Conservation (phyloP, 1,140 invertebrate genomes). For the Eumaeus atala region DNA sequence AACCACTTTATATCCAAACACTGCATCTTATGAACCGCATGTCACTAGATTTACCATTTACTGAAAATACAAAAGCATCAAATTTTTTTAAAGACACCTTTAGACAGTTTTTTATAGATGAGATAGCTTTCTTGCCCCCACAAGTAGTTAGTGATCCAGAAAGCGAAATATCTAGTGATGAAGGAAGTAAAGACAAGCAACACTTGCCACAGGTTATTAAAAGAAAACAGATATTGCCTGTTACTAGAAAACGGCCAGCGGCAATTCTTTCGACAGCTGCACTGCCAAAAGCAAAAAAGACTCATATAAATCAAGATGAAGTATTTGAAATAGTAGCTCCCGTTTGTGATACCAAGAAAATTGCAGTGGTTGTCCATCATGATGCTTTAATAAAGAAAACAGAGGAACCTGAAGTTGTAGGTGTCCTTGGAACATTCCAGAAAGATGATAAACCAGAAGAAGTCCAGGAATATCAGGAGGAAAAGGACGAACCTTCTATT, state of each 20-base stretch:
- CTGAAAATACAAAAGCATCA: slow-evolving; percentile 68
- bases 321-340: slow-evolving; percentile 78
- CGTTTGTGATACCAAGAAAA: slow-evolving; percentile 76
- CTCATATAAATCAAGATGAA: slow-evolving; percentile 74
- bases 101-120: slow-evolving; percentile 41
- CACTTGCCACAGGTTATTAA: slow-evolving; percentile 72
- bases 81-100: slow-evolving; percentile 65
- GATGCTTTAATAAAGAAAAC: slow-evolving; percentile 47
- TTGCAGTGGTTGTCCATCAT: slow-evolving; percentile 77
- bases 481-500: slow-evolving; percentile 74
- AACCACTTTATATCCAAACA: slow-evolving; percentile 90
- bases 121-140: slow-evolving; percentile 28
- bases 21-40: slow-evolving; percentile 97
- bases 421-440: slow-evolving; percentile 60
- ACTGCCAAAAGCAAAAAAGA: slow-evolving; percentile 55
- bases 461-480: slow-evolving; percentile 26
- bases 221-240: slow-evolving; percentile 75
- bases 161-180: slow-evolving; percentile 88
- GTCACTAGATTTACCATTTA: slow-evolving; percentile 92
- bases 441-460: slow-evolving; percentile 42
- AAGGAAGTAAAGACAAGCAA: slow-evolving; percentile 61
- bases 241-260: slow-evolving; percentile 78
- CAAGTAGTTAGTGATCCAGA: slow-evolving; percentile 75
- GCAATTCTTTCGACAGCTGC: slow-evolving; percentile 62
- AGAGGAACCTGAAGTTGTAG: slow-evolving; percentile 46